Evolutionary conservation across 2,113 vertebrate species (phyloP).

Genomic region (Protomyctophum bolini): DNA sequence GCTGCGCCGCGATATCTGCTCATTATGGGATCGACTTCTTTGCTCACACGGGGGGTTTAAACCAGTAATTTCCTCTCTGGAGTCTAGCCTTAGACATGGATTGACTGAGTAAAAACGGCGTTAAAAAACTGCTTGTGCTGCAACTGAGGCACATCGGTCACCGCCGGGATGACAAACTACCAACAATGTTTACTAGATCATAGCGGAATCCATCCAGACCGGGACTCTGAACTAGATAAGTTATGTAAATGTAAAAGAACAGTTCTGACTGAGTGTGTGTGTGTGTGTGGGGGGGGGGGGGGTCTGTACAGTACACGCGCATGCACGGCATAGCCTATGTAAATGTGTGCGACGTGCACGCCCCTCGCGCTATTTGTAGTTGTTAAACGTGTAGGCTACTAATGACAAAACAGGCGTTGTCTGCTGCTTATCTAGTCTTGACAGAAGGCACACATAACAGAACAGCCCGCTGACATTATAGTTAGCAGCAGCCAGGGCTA

Average conservation of each 20-base stretch:
- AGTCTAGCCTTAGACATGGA: background rate
- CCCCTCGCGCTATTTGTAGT: constrained; percentile 22
- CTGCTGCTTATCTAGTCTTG: constrained; percentile 16
- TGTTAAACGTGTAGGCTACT: background rate
- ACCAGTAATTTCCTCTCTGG: constrained; percentile 39
- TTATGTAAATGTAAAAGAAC: constrained; percentile 5
- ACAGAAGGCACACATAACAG: constrained; percentile 1
- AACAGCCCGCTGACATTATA: too few species aligned
- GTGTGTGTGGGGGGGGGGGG: background rate
- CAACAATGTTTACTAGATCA: constrained; percentile 41
- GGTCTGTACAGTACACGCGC: too few species aligned
- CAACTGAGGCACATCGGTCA: constrained; percentile 43
- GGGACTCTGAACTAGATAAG: background rate
- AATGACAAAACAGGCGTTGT: constrained; percentile 19
- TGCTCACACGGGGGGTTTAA: constrained; percentile 2
- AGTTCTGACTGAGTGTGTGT: constrained; percentile 17
- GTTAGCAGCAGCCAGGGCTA: too few species aligned
- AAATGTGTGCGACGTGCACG: constrained; percentile 13
- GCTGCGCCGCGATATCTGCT: background rate
- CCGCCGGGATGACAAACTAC: constrained; percentile 30
- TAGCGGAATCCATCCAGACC: background rate
- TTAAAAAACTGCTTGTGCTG: constrained; percentile 40
- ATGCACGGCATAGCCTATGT: background rate
- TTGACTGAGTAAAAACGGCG: constrained; percentile 26
- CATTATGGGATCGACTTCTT: constrained; percentile 1